Evolutionary conservation across 2,797 vertebrate genomes (phyloP).

Genomic region (Sciurus carolinensis): DNA sequence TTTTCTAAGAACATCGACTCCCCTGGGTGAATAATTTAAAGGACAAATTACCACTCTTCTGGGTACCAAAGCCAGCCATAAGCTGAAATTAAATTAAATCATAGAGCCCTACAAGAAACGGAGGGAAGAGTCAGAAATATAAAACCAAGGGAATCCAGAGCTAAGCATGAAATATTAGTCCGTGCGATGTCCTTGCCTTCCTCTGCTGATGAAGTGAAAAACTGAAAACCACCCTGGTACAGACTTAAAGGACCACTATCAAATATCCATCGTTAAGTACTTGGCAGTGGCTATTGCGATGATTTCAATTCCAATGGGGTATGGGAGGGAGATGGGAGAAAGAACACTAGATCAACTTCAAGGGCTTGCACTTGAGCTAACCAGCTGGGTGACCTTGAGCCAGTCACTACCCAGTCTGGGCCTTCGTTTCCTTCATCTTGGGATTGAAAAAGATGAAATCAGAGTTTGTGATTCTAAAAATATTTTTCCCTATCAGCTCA

Average conservation of each 20-base stretch:
- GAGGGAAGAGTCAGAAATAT: conserved; percentile 79
- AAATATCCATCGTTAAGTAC: conserved; percentile 77
- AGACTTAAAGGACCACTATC: conserved; percentile 77
- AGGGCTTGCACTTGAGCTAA: conserved; percentile 65
- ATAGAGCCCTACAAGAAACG: conserved; percentile 80
- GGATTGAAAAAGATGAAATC: conserved; percentile 60
- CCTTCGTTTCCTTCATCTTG: conserved; percentile 35
- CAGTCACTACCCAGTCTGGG: conserved; percentile 11
- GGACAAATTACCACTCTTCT: conserved; percentile 83
- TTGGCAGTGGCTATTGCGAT: conserved; percentile 70
- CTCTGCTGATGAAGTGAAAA: conserved; percentile 83
- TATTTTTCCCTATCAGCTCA: neutral
- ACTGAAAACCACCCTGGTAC: conserved; percentile 65
- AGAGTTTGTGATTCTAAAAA: conserved; percentile 25
- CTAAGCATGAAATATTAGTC: conserved; percentile 84
- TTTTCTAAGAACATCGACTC: conserved; percentile 79
- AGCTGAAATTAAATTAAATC: conserved; percentile 84
- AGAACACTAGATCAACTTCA: conserved; percentile 66
- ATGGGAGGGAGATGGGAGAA: conserved; percentile 40
- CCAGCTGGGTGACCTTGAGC: conserved; percentile 75
- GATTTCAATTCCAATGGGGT: conserved; percentile 78
- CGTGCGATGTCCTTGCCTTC: conserved; percentile 78
- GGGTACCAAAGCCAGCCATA: conserved; percentile 81
- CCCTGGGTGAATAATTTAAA: conserved; percentile 82
- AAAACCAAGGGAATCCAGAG: conserved; percentile 80